Base-by-base conservation (phyloP, 2,113 vertebrate genomes). In the Galbula dea region DNA sequence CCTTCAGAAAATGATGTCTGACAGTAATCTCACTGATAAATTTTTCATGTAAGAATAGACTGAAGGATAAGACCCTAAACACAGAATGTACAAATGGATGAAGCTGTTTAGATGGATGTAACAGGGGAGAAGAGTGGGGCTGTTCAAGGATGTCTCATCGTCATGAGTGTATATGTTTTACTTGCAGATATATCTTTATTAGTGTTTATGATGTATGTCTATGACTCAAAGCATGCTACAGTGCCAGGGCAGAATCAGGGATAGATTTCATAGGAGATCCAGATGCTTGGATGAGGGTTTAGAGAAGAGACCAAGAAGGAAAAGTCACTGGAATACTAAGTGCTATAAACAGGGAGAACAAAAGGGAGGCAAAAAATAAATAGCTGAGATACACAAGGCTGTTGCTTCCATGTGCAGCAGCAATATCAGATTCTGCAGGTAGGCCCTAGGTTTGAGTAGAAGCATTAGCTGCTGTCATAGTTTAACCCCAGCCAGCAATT, bases 1-100 rank as follows among this genome's bases (percentile, higher is more conserved):
- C 83, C 75, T 77, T 92, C 81, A 89, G 61, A 82, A 86, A 92
- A 92, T 79, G 22, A 89, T 90, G 54, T 76, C 71, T 95, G 82
- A 62, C 58, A 62, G 78, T 69, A 91, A 93, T 87, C 71, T 87
- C 59, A 17, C 39, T 76, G 87, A 83, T 87, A 88, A 89, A 93
- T 87, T 85, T 89, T 89, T 88, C 82, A 77, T 83, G 37, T 83
- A 87, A 87, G 81, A 85, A 30, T 43, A 83, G 55, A 30, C 74
- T 89, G 54, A 63, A 2, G 3, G 75, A 73, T 82, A 62, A 89
- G 67, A 17, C 45, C 49, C 77, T 73, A 79, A 92, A 78, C 66
- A 87, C 7, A 61, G 57, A 41, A 49, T 68, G 30, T 68, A 73
- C 49, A 69, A 86, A 89, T 54, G 58, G 62, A n/a, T 52, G 39